phyloP scores from a whole-genome alignment of 2,888 invertebrate genomes.

The Rhagonycha lutea region DNA sequence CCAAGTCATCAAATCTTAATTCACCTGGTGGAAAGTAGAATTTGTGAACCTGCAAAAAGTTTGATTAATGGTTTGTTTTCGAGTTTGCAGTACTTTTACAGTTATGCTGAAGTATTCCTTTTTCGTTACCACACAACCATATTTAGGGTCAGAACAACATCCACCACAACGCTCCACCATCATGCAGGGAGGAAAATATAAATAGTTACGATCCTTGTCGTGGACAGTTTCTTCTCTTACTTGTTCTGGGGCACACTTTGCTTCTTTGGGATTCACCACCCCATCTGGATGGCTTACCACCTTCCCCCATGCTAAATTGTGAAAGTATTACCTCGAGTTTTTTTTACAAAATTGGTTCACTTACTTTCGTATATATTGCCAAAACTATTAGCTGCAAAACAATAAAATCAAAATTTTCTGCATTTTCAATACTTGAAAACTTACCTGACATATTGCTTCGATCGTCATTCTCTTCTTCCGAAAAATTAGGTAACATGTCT shows the following conservation, averaged over 20 bases:
- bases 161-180: slow-evolving; percentile 72
- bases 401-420: slow-evolving; percentile 13
- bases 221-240: slow-evolving; percentile 53
- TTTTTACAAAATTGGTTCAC: slow-evolving; percentile 24
- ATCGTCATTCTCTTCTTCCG: slow-evolving; percentile 42
- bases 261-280: slow-evolving; percentile 49
- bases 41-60: slow-evolving; percentile 54
- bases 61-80: neutral
- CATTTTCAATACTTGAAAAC: slow-evolving; percentile 11
- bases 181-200: slow-evolving; percentile 70
- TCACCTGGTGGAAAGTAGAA: slow-evolving; percentile 53
- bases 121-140: slow-evolving; percentile 67
- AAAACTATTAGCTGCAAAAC: slow-evolving; percentile 50
- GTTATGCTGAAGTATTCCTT: slow-evolving; percentile 60
- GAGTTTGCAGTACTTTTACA: slow-evolving; percentile 49
- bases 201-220: slow-evolving; percentile 55
- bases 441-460: slow-evolving; percentile 31
- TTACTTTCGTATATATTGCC: slow-evolving; percentile 47
- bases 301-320: slow-evolving; percentile 43
- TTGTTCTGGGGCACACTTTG: slow-evolving; percentile 54
- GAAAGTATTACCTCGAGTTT: neutral
- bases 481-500: slow-evolving; percentile 47
- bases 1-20: slow-evolving; percentile 49
- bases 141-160: slow-evolving; percentile 65
- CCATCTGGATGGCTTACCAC: too few species aligned